Conservation (phyloP, 2,797 vertebrate species). For the Pitangus sulphuratus region DNA sequence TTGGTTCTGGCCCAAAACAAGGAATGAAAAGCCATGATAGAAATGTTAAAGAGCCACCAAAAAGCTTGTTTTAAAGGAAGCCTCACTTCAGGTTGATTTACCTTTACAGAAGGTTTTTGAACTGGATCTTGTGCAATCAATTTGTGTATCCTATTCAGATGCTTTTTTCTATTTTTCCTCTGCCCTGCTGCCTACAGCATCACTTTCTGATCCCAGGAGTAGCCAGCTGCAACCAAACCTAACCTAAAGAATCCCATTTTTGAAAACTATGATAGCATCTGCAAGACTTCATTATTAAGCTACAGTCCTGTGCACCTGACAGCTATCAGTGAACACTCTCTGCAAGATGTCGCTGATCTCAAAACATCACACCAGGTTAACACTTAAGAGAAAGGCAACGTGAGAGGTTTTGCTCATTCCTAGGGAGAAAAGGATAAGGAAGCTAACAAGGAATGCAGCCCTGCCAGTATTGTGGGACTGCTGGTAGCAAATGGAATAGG, state of each 20-base stretch:
- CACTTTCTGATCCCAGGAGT: background rate
- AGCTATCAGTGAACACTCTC: fast-evolving
- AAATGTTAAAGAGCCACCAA: background rate
- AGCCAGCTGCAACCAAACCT: background rate
- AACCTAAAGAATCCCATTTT: background rate
- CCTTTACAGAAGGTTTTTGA: background rate
- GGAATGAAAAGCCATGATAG: background rate
- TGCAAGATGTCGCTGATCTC: background rate
- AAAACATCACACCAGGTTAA: background rate
- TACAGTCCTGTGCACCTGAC: fast-evolving
- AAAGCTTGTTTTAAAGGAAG: background rate
- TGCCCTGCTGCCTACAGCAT: background rate
- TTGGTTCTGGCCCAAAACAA: background rate
- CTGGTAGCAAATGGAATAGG: background rate
- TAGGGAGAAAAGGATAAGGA: background rate
- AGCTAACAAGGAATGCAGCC: background rate
- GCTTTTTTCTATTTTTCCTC: background rate
- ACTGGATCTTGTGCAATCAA: background rate
- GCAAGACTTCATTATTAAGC: background rate
- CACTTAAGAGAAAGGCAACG: background rate
- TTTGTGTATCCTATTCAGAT: background rate
- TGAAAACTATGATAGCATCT: background rate
- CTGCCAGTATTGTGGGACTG: background rate
- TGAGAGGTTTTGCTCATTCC: fast-evolving
- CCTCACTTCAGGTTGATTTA: background rate